These are phyloP conservation scores for Micromys minutus DNA, from an alignment of 2,113 vertebrate species.

Conservation along the genomic window DNA sequence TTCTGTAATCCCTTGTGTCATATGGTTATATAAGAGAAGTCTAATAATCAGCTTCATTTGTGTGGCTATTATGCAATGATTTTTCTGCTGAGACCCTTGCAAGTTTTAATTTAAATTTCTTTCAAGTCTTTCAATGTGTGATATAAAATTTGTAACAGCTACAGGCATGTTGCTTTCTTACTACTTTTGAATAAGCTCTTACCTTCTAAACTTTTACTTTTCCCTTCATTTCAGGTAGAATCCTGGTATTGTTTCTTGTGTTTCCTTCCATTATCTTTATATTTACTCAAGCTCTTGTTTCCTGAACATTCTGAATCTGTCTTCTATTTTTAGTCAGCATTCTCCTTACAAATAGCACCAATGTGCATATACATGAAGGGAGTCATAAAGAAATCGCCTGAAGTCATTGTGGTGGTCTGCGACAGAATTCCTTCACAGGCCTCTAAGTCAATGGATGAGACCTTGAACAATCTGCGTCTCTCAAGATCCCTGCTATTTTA, in stretches of 20 bases:
- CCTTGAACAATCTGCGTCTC: neutral
- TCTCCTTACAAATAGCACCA: conserved; percentile 15
- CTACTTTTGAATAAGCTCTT: neutral
- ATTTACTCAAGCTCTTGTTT: neutral
- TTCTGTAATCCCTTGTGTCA: neutral
- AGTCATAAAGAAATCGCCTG: neutral
- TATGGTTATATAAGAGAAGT: conserved; percentile 23
- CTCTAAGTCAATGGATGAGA: neutral
- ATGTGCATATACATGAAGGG: neutral
- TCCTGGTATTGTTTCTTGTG: neutral
- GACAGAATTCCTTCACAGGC: neutral
- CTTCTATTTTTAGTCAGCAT: neutral
- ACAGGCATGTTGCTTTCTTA: neutral
- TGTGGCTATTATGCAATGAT: neutral
- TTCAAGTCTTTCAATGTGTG: conserved; percentile 8
- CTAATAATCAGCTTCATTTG: neutral
- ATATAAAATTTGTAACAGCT: neutral
- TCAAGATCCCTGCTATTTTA: neutral
- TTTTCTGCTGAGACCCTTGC: neutral
- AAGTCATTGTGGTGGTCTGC: neutral
- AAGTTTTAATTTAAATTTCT: neutral
- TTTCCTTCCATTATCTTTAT: neutral
- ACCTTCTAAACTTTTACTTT: neutral
- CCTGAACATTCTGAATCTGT: neutral
- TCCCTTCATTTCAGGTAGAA: conserved; percentile 2